A percentile compares a stretch with the other conserved stretches of the same genome.
These are phyloP conservation scores for Synanthedon tipuliformis DNA, from an alignment of 2,888 invertebrate genomes.

Conservation along the genomic window DNA sequence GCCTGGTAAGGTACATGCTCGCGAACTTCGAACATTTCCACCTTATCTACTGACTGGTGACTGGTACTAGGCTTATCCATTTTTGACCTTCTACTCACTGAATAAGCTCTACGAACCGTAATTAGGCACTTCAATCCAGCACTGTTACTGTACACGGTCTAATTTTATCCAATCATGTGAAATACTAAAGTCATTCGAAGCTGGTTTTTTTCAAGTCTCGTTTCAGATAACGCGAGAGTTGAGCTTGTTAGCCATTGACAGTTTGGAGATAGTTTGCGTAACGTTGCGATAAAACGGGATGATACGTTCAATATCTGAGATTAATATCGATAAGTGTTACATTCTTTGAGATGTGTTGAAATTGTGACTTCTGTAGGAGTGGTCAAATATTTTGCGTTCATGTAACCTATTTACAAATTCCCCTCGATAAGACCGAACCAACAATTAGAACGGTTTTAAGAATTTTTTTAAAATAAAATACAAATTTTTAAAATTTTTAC, in stretches of 20 bases:
- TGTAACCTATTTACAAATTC: too few species aligned
- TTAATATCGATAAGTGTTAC: constrained; percentile 23
- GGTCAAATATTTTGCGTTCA: constrained; percentile 5
- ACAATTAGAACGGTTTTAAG: too few species aligned
- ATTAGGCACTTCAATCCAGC: constrained; percentile 2
- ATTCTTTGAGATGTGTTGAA: constrained; percentile 29
- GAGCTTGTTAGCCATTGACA: constrained; percentile 43
- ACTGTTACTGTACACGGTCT: constrained; percentile 17
- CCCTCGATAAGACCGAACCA: too few species aligned
- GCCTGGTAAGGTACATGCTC: constrained; percentile 62
- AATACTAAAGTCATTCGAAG: constrained; percentile 28
- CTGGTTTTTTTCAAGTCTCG: constrained; percentile 3
- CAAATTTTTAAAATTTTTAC: too few species aligned
- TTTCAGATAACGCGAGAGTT: constrained; percentile 39
- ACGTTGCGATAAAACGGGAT: constrained; percentile 29
- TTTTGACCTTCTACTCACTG: constrained; percentile 16
- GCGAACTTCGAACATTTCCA: constrained; percentile 58
- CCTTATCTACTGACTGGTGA: constrained; percentile 42
- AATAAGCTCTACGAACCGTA: constrained; percentile 31
- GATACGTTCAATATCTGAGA: constrained; percentile 31
- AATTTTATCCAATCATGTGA: constrained; percentile 22
- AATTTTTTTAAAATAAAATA: too few species aligned
- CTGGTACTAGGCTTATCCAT: constrained; percentile 58
- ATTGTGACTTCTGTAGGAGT: constrained; percentile 25
- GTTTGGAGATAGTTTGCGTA: constrained; percentile 59